Conservation (phyloP, 1,140 invertebrate species). For the Papilio helenus region DNA sequence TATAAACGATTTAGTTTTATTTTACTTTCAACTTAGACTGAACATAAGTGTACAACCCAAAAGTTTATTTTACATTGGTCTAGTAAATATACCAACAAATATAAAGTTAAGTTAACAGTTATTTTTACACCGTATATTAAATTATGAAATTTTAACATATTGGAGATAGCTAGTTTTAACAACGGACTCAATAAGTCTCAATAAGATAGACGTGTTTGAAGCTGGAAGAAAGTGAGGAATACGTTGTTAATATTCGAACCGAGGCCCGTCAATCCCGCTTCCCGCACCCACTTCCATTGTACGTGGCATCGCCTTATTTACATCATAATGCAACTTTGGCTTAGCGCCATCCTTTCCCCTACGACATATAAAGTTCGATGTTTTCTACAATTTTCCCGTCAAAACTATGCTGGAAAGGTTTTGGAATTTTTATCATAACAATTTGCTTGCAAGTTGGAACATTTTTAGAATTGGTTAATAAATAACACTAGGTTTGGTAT, state of each 20-base stretch:
- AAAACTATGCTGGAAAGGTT: not conserved
- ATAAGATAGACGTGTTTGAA: not conserved
- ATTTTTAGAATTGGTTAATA: not conserved
- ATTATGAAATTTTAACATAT: not conserved
- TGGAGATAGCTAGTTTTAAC: not conserved
- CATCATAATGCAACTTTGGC: slow-evolving; percentile 73
- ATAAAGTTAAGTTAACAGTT: not conserved
- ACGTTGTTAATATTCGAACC: slow-evolving; percentile 64
- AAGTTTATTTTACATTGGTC: no score
- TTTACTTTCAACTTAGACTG: no score
- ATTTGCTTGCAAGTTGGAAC: not conserved
- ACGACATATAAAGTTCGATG: slow-evolving; percentile 43
- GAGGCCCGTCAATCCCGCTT: slow-evolving; percentile 56
- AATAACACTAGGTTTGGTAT: not conserved
- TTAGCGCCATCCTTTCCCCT: slow-evolving; percentile 59
- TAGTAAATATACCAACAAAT: no score
- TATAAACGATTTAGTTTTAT: not conserved
- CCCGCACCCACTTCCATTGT: slow-evolving; percentile 65
- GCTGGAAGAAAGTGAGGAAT: not conserved
- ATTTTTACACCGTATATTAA: not conserved
- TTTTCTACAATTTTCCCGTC: not conserved
- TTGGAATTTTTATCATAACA: slow-evolving; percentile 9
- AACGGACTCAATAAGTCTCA: not conserved
- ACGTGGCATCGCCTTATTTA: slow-evolving; percentile 76
- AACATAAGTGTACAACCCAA: no score